phyloP scores from a whole-genome alignment of 2,888 invertebrate species.

The Empis stercorea region DNA sequence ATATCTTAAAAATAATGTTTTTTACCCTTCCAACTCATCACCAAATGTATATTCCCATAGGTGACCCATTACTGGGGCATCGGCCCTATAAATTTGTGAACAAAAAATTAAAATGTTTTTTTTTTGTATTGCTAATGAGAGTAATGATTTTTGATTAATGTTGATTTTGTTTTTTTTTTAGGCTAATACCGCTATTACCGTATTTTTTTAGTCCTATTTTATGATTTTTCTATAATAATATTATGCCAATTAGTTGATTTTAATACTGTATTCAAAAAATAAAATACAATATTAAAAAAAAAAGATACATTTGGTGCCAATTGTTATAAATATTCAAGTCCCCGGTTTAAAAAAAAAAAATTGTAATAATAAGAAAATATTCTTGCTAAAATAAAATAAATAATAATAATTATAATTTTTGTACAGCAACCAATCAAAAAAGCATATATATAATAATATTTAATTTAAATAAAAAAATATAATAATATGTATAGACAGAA shows the following conservation, averaged over 20 bases:
- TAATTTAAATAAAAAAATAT: neutral
- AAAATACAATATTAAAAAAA: too few species aligned
- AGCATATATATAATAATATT: too few species aligned
- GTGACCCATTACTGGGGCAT: constrained; percentile 95
- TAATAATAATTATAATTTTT: too few species aligned
- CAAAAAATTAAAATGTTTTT: neutral
- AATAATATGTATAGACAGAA: neutral
- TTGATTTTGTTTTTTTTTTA: neutral
- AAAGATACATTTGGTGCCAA: too few species aligned
- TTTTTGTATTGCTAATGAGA: neutral
- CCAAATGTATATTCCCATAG: constrained; percentile 80
- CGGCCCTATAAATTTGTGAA: constrained; percentile 59
- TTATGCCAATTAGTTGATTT: too few species aligned
- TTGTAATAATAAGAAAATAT: too few species aligned
- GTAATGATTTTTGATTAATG: neutral
- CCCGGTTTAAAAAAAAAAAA: too few species aligned
- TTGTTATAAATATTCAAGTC: too few species aligned
- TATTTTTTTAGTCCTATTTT: neutral
- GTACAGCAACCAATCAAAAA: too few species aligned
- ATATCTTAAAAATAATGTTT: neutral
- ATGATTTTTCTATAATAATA: neutral
- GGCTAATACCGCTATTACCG: constrained; percentile 8
- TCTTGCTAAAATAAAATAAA: too few species aligned
- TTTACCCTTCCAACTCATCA: constrained; percentile 50
- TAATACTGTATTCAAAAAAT: too few species aligned